A percentile compares a stretch with the other conserved stretches of the same genome.
phyloP scores from a whole-genome alignment of 2,797 vertebrate species.

The Acomys russatus region DNA sequence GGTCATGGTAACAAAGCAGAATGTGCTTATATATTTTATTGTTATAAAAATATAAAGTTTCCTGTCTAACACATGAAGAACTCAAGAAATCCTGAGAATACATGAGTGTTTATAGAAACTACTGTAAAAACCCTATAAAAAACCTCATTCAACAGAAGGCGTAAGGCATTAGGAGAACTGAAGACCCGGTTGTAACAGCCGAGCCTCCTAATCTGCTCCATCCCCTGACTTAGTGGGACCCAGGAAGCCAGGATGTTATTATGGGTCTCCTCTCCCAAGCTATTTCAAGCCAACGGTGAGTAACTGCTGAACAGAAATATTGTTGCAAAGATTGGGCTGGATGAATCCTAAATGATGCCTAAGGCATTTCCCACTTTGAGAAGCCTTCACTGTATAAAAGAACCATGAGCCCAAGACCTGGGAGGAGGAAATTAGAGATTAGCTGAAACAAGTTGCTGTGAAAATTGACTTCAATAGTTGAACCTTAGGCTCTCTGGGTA shows the following conservation, averaged over 20 bases:
- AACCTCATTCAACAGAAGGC: background rate
- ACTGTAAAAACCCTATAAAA: background rate
- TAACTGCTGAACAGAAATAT: background rate
- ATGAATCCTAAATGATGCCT: constrained; percentile 20
- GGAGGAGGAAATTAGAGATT: background rate
- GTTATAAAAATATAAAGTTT: constrained; percentile 37
- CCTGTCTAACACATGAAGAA: constrained; percentile 25
- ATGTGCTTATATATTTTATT: constrained; percentile 28
- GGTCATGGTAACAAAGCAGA: constrained; percentile 14
- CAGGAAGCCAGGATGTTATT: background rate
- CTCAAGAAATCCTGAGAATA: constrained; percentile 1
- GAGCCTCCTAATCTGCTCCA: background rate
- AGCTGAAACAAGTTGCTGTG: background rate
- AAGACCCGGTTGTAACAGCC: background rate
- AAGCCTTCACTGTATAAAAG: constrained; percentile 41
- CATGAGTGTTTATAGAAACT: background rate
- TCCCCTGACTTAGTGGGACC: constrained; percentile 8
- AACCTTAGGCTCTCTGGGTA: background rate
- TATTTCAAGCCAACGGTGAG: constrained; percentile 3
- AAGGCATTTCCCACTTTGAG: constrained; percentile 38
- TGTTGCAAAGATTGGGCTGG: background rate
- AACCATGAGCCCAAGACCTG: background rate
- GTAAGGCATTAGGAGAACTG: background rate
- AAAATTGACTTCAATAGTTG: background rate
- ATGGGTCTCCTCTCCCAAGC: background rate